Base-by-base conservation (phyloP, 2,888 invertebrate genomes). In the Idaea dimidiata region DNA sequence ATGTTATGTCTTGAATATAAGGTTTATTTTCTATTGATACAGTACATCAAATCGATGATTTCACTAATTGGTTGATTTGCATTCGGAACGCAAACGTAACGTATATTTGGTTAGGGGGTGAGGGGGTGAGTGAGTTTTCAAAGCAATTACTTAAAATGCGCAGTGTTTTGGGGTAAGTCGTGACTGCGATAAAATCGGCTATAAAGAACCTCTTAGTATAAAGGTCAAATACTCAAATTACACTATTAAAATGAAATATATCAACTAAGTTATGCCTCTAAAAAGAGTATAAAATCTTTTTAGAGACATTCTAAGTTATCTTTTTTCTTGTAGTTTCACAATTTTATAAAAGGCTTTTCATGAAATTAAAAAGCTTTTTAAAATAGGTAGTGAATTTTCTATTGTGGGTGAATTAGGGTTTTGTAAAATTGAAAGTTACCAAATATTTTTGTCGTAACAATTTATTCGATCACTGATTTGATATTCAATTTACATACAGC, bases 381-480 rank as follows among this genome's bases (percentile, higher is more conserved):
- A 24, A 24, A 24, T 24, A 24, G n/a, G n/a, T 24, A 3, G 24
- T 24, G 5, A 24, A 3, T 24, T 24, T 3, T 24, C 5, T 24
- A 24, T 1, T 24, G 24, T 24, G 24, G 1, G 1, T 24, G 33
- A 7, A 7, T 10, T 10, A 7, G 14, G 43, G 43, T 14, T 43
- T 43, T 43, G 10, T 43, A 43, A 43, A 32, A 56, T 59, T 54
- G 18, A 58, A 59, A 56, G 32, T 60, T 24, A 58, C 57, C 31
- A 56, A 8, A 53, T 54, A 68, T 66, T 73, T 81, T 87, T 89
- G 89, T 86, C 88, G 88, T 93, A 93, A 93, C 93, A 93, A 92
- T 86, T 88, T 89, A 91, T 93, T 93, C 91, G 91, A 91, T 89
- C 91, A 92, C 91, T 90, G 91, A 88, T 82, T 86, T 80, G 82